Percentiles rank a stretch among this genome's conserved stretches.
Conservation (phyloP, 2,888 invertebrate genomes). For the Amphipoea oculea region DNA sequence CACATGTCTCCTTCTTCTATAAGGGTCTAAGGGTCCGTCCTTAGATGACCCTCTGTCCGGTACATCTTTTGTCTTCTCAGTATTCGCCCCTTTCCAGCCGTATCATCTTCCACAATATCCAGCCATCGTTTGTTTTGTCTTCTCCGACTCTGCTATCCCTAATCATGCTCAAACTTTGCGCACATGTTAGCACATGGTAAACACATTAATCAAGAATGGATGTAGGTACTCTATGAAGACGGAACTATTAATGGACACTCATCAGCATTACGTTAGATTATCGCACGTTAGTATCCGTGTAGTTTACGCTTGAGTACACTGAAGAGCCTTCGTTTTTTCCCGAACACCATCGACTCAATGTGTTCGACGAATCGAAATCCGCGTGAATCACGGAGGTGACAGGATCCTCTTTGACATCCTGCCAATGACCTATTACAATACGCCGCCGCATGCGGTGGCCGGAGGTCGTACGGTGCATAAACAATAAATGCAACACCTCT, state of each 20-base stretch:
- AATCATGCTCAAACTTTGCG: background rate
- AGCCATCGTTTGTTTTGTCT: background rate
- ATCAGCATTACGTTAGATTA: constrained; percentile 67
- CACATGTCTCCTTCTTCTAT: background rate
- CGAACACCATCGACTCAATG: constrained; percentile 35
- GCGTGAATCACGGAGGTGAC: constrained; percentile 67
- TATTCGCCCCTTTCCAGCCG: background rate
- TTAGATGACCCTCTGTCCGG: no score
- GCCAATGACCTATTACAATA: constrained; percentile 87
- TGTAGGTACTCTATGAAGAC: constrained; percentile 28
- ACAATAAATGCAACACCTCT: constrained; percentile 67
- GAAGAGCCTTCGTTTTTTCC: constrained; percentile 52
- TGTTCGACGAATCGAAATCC: constrained; percentile 60
- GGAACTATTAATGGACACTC: constrained; percentile 48
- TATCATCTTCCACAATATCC: background rate
- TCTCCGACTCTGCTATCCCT: background rate
- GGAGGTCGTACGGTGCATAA: constrained; percentile 66
- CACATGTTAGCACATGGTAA: background rate
- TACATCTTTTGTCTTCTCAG: background rate
- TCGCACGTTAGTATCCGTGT: constrained; percentile 64
- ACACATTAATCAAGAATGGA: background rate
- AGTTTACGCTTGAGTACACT: constrained; percentile 73
- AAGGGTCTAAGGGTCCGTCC: no score
- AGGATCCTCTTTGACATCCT: constrained; percentile 80
- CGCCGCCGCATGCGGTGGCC: constrained; percentile 60